Conservation (phyloP, 2,797 vertebrate species). For the Platyrinchus mystaceus region DNA sequence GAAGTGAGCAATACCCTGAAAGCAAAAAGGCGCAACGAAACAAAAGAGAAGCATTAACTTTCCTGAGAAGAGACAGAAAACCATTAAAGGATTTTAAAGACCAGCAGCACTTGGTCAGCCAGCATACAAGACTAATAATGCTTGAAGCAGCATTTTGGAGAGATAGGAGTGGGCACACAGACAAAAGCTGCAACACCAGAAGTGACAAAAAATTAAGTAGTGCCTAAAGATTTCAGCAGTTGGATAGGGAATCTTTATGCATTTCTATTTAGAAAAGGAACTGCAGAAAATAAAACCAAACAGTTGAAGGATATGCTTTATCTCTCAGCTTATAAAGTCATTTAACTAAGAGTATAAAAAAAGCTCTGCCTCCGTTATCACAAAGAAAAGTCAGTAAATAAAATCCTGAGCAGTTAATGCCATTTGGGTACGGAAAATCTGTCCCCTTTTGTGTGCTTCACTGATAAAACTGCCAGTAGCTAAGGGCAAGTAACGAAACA, state of each 20-base stretch:
- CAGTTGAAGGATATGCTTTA: background rate
- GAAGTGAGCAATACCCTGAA: background rate
- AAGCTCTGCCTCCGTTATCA: background rate
- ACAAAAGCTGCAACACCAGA: background rate
- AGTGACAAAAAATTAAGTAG: background rate
- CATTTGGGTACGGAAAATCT: background rate
- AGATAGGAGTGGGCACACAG: background rate
- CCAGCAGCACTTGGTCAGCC: background rate
- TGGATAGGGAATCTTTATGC: background rate
- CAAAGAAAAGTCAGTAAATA: background rate
- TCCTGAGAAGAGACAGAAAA: background rate
- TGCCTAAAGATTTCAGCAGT: background rate
- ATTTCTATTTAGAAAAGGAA: background rate
- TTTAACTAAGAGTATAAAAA: background rate
- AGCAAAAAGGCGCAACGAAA: background rate
- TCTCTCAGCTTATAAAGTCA: background rate
- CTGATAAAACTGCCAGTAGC: background rate
- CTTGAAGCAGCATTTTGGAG: background rate
- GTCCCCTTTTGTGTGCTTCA: background rate
- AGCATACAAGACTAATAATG: background rate
- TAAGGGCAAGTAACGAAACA: background rate
- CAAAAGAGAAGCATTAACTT: background rate
- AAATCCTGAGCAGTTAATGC: constrained; percentile 5
- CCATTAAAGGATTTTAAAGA: background rate
- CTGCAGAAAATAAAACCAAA: background rate